Conservation (phyloP, 2,888 invertebrate species). For the Caenorhabditis doughertyi region DNA sequence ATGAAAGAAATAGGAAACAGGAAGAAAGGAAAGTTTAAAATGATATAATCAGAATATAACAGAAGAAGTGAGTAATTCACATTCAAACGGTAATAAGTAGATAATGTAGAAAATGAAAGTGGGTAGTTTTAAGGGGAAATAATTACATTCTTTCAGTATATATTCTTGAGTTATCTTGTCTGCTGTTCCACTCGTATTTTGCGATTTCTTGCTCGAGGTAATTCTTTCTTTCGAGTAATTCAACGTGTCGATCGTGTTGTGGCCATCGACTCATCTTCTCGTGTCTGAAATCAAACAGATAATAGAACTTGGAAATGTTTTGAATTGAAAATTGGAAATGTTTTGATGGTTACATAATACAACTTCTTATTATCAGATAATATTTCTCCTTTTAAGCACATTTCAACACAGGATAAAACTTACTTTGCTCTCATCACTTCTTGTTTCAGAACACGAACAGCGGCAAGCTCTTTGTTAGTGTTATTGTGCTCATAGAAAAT, state of each 20-base stretch:
- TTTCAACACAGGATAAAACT: slow-evolving; percentile 8
- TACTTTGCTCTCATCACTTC: slow-evolving; percentile 46
- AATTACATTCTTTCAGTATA: slow-evolving; percentile 34
- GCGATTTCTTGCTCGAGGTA: slow-evolving; percentile 41
- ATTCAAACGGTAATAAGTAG: too few species aligned
- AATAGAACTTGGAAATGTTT: too few species aligned
- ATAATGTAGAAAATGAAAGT: not conserved
- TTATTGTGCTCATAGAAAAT: slow-evolving; percentile 48
- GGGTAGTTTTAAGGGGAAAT: not conserved
- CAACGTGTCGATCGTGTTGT: slow-evolving; percentile 28
- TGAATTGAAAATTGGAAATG: too few species aligned
- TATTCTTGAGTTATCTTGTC: slow-evolving; percentile 14
- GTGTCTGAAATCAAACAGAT: slow-evolving; percentile 22
- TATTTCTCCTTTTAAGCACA: too few species aligned
- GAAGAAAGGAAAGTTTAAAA: slow-evolving; percentile 2
- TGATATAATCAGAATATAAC: slow-evolving; percentile 6
- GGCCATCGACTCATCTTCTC: slow-evolving; percentile 22
- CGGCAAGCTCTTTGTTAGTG: slow-evolving; percentile 13
- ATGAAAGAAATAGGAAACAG: not conserved
- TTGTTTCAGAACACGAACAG: slow-evolving; percentile 18
- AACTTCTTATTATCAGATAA: too few species aligned
- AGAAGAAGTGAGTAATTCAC: slow-evolving; percentile 7
- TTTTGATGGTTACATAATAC: too few species aligned
- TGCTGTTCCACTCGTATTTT: slow-evolving; percentile 30
- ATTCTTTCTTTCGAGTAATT: slow-evolving; percentile 39